A percentile compares a stretch with the other conserved stretches of the same genome.
Evolutionary conservation across 2,113 vertebrate species (phyloP).

Genomic region (Morone chrysops): DNA sequence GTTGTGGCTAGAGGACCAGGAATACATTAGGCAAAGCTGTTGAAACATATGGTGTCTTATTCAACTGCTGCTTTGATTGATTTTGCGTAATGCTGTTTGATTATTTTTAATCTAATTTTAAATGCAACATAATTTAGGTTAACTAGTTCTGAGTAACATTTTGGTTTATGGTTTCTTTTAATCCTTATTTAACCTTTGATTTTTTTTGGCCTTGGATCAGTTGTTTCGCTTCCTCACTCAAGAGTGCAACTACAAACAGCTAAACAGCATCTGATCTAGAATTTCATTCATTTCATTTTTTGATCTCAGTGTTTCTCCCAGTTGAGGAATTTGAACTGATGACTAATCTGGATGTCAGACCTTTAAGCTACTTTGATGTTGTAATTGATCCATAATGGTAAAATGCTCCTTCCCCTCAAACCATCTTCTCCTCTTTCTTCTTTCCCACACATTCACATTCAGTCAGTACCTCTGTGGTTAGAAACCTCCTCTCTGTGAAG

Average conservation of each 20-base stretch:
- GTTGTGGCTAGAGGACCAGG: conserved; percentile 50
- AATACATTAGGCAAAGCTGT: conserved; percentile 70
- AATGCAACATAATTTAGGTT: background rate
- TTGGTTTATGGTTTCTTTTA: background rate
- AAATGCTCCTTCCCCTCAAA: conserved; percentile 49
- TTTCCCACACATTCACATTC: conserved; percentile 39
- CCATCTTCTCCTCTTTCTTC: conserved; percentile 55
- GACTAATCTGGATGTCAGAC: conserved; percentile 41
- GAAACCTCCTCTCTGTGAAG: conserved; percentile 43
- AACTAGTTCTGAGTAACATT: background rate
- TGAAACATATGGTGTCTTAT: conserved; percentile 65
- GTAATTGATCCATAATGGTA: conserved; percentile 58
- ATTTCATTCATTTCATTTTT: conserved; percentile 10
- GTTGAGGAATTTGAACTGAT: conserved; percentile 36
- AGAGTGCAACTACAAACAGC: conserved; percentile 7
- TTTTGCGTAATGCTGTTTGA: conserved; percentile 26
- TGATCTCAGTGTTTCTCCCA: conserved; percentile 18
- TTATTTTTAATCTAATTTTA: conserved; percentile 28
- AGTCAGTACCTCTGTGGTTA: conserved; percentile 60
- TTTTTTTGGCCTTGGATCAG: background rate
- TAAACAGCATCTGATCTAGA: background rate
- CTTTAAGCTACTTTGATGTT: conserved; percentile 53
- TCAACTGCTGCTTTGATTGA: conserved; percentile 45
- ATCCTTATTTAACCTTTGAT: too few species aligned
- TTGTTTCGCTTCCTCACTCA: background rate